A percentile compares a stretch with the other conserved stretches of the same genome.
Evolutionary conservation across 2,113 vertebrate species (phyloP).

Genomic region (Haplochromis vanheusdeni): DNA sequence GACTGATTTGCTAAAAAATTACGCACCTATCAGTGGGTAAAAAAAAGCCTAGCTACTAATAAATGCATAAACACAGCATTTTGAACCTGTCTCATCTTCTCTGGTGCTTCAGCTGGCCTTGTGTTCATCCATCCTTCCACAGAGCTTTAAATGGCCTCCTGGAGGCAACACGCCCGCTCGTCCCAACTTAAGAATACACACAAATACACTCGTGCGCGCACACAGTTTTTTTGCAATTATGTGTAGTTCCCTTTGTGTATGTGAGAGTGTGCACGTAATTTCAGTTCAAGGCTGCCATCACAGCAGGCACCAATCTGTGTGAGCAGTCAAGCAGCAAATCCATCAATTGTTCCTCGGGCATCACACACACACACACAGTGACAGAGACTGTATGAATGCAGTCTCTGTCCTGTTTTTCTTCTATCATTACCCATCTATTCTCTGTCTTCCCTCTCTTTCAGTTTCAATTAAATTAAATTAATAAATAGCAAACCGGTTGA

Average conservation of each 20-base stretch:
- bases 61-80: not conserved
- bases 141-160: constrained; percentile 46
- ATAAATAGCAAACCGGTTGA: constrained; percentile 15
- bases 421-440: constrained; percentile 49
- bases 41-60: not conserved
- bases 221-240: constrained; percentile 18
- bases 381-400: constrained; percentile 31
- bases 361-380: not conserved
- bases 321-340: constrained; percentile 69
- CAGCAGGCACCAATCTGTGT: constrained; percentile 68
- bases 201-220: not conserved
- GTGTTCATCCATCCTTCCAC: constrained; percentile 43
- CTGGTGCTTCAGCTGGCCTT: not conserved
- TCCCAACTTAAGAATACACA: constrained; percentile 26
- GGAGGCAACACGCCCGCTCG: constrained; percentile 27
- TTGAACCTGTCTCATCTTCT: constrained; percentile 18
- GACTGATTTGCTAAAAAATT: not conserved
- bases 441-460: constrained; percentile 16
- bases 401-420: constrained; percentile 18
- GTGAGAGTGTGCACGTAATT: constrained; percentile 29
- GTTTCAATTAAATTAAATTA: constrained; percentile 37
- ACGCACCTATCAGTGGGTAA: not conserved
- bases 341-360: constrained; percentile 65
- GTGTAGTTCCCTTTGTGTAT: constrained; percentile 28
- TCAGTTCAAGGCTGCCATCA: constrained; percentile 64